Evolutionary conservation across 2,888 invertebrate genomes (phyloP), one percentile per base, ranked within the genome.

Genomic region (Augochlorella aurata): DNA sequence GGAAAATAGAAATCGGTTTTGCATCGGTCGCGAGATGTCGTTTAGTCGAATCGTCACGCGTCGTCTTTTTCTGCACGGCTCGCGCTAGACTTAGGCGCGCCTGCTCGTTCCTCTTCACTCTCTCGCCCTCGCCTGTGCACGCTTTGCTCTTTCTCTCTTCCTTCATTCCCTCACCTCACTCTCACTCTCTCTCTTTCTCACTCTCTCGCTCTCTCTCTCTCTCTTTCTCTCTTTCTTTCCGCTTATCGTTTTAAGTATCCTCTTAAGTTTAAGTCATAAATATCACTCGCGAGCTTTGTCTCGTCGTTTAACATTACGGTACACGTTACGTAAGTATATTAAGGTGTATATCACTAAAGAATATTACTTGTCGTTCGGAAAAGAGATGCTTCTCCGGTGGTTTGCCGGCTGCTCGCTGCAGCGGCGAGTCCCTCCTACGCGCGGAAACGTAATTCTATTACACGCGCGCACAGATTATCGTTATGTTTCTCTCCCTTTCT

Each of bases 351-450:
- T 90, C 90, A 89, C 90, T 90, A 90, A 86, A 88, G 88, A 86
- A 89, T 90, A 91, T 91, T 90, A 90, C 87, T 91, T 89, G 85
- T 90, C 85, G 86, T 88, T 86, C 77, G 85, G 78, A 84, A 85
- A 87, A 80, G 73, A 58, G 29, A 77, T 38, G 67, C 69, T 38
- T 54, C 65, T 69, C 61, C 47, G 50, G 49, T 24, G 21, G 52
- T 49, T 44, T 44, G n/a, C 38, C 50, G 54, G 58, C 49, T 63
- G 58, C 65, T 66, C 44, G n/a, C 45, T 9, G 24, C 18, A 78
- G 61, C 21, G 10, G 52, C 67, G 24, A 50, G 38, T 50, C 73
- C 58, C 63, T 14, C 65, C n/a, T 21, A 10, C 54, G 66, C 66
- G 49, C 63, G 50, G 58, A 58, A 5, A 58, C 44, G 16, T 29